Base-by-base conservation (phyloP, 2,113 vertebrate genomes). In the Nesogale talazaci region DNA sequence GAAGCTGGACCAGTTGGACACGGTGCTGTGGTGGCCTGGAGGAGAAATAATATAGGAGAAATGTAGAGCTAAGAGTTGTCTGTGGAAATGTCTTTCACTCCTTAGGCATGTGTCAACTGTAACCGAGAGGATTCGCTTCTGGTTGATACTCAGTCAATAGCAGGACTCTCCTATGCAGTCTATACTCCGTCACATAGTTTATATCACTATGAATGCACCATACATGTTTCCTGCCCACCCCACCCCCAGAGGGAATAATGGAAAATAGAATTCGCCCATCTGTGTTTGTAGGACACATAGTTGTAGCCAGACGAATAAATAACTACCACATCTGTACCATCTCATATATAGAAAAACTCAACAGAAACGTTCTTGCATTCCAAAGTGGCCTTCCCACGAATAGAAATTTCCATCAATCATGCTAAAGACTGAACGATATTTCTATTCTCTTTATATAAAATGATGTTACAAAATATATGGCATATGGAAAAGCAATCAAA, bases 341-440 rank as follows among this genome's bases (percentile, higher is more conserved):
- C 14, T 82, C 80, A 59, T 3, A 22, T 10, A 16, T 29, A 40
- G 82, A 56, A 65, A 15, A 85, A 86, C 25, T 84, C 42, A 83
- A 79, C 34, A 38, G 72, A 93, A 85, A 38, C 70, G 6, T 74
- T 92, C 70, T 56, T 83, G 31, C 84, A 36, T 52, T 85, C 82
- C 40, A 74, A 90, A 86, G n/a, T 16, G 85, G 70, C 29, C 34
- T 36, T 92, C 59, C 8, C 61, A 77, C 31, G 81, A 67, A 52
- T 34, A 89, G 46, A 94, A 92, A 25, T 79, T 90, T 69, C 29
- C 12, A 42, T 76, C 63, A 92, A 34, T 9, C 29, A n/a, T 25
- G 15, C 29, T 76, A 75, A 65, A 84, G 82, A 72, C 70, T 80
- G 20, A 34, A 46, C 65, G 57, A 67, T 40, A 11, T 63, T 92